Evolutionary conservation across 2,888 invertebrate genomes (phyloP).

Genomic region (Lamproptera curius): DNA sequence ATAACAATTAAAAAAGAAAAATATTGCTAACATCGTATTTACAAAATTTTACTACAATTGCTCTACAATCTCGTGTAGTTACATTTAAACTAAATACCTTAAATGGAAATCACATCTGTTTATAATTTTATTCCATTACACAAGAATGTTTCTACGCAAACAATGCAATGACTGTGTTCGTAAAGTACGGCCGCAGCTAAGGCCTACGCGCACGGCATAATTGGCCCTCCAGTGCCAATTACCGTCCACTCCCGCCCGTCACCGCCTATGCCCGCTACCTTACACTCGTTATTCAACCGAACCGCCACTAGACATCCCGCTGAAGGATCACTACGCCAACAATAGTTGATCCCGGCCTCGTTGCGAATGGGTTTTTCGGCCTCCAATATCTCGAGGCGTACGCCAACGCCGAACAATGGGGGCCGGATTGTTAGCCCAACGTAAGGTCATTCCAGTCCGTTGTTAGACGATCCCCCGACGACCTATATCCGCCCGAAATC

Average conservation of each 20-base stretch:
- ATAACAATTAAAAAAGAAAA: too few relatives aligned
- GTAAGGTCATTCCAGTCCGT: not conserved
- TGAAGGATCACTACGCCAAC: constrained; percentile 21
- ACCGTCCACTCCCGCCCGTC: constrained; percentile 58
- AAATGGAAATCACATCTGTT: too few relatives aligned
- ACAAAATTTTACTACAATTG: too few relatives aligned
- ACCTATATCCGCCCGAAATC: too few relatives aligned
- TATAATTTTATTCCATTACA: too few relatives aligned
- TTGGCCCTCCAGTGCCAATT: constrained; percentile 72
- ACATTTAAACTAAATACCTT: too few relatives aligned
- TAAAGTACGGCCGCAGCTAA: too few relatives aligned
- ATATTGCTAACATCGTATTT: too few relatives aligned
- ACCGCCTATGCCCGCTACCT: constrained; percentile 44
- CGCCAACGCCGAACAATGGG: constrained; percentile 1
- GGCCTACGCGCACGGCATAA: constrained; percentile 40
- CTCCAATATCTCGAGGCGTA: constrained; percentile 11
- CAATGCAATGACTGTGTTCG: too few relatives aligned
- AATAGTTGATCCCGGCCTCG: constrained; percentile 16
- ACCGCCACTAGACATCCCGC: constrained; percentile 19
- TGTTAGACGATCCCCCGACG: too few relatives aligned
- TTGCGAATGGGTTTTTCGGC: constrained; percentile 23
- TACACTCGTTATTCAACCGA: constrained; percentile 29
- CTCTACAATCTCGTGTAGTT: too few relatives aligned
- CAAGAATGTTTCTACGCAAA: too few relatives aligned
- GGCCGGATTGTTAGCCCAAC: not conserved